These are phyloP conservation scores for Dendrolimus houi DNA, from an alignment of 2,888 invertebrate species.

Conservation along the genomic window DNA sequence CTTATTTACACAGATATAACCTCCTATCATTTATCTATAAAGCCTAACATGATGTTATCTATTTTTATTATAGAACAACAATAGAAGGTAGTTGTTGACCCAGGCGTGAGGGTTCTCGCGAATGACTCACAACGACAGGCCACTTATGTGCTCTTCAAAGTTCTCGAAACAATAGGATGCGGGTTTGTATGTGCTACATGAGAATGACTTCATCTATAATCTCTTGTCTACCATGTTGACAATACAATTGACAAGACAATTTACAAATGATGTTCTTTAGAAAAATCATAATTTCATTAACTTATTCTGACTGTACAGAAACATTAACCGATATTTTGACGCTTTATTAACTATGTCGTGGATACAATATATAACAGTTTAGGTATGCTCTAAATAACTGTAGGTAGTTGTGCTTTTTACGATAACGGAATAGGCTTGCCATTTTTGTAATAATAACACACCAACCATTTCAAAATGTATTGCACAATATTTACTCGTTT, in stretches of 20 bases:
- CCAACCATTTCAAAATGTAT: too few species aligned
- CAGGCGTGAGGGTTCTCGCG: slow-evolving; percentile 15
- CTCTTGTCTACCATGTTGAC: slow-evolving; percentile 18
- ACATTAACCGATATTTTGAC: too few species aligned
- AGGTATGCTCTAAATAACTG: too few species aligned
- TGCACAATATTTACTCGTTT: too few species aligned
- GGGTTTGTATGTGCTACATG: slow-evolving; percentile 28
- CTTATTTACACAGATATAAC: neutral
- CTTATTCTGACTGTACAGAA: neutral
- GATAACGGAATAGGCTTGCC: too few species aligned
- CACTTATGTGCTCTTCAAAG: slow-evolving; percentile 28
- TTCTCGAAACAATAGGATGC: slow-evolving; percentile 57
- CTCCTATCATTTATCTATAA: neutral
- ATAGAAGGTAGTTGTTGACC: slow-evolving; percentile 15
- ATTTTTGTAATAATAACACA: too few species aligned
- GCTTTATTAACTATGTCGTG: too few species aligned
- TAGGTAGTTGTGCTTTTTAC: too few species aligned
- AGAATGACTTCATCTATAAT: neutral
- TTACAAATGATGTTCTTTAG: slow-evolving; percentile 36
- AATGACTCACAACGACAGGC: slow-evolving; percentile 24
- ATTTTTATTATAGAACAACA: neutral
- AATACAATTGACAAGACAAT: slow-evolving; percentile 42
- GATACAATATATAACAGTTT: too few species aligned
- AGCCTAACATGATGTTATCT: neutral
- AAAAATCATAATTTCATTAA: slow-evolving; percentile 18